Evolutionary conservation across 35 echinoderm and acorn worm genomes (phyloP), one percentile per base, ranked within the genome.

Genomic region (Ophioderma brevispina): DNA sequence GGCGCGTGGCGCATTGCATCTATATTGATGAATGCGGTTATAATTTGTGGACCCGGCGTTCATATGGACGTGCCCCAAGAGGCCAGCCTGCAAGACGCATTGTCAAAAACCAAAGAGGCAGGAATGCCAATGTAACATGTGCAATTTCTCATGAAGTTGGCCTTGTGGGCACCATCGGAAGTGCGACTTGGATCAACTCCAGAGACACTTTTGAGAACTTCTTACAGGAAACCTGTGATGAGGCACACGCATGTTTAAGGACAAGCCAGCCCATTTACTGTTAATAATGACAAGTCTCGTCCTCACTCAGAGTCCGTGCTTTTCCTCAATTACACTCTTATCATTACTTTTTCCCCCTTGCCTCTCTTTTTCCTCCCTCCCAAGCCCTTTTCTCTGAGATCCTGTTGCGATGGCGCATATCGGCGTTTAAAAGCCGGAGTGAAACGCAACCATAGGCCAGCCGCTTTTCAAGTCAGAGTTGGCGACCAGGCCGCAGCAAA

Each of bases 11-110:
- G 11, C 79, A 81, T 36, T 81, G 32, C 35, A 81, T 81, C 79
- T 81, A 36, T 36, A 81, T 81, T 36, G 79, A 81, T 36, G n/a
- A 81, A 36, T 81, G 79, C n/a, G 79, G 79, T 13, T 81, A 36
- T 36, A 81, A 81, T 81, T 34, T 81, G 17, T 81, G 79, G 79
- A 81, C 79, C n/a, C 79, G 37, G 8, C 30, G 79, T 34, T 34
- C 11, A 81, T n/a, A n/a, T n/a, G n/a, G n/a, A n/a, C n/a, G n/a
- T n/a, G n/a, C n/a, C n/a, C n/a, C n/a, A n/a, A n/a, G 79, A n/a
- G 37, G 35, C 32, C 79, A 81, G 36, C 79, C 79, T 36, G 21
- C 79, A 21, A 81, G 32, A 39, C 30, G 79, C 17, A 36, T 35
- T 21, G 46, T 52, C 46, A 52, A 77, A 10, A 77, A 77, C 28